Evolutionary conservation across 1,140 invertebrate species (phyloP), one percentile per base, ranked within the genome.

Genomic region (Whitmania pigra): DNA sequence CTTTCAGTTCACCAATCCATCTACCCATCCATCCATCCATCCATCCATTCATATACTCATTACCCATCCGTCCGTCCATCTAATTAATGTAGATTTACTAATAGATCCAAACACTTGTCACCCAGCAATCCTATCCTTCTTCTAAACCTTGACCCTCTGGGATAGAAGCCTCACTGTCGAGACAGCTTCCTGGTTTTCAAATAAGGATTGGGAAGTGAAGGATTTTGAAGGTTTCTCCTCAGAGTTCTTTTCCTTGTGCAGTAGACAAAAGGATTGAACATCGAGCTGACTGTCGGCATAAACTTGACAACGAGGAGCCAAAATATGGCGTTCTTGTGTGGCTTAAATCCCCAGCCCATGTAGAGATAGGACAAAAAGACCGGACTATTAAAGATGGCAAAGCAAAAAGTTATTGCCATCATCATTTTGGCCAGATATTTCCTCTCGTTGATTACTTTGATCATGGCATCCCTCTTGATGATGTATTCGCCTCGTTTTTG

Each of bases 401-500:
- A 73, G 55, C 71, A 72, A 22, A 67, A 31, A 27, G 69, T 36
- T 22, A 73, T 57, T 6, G 53, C 54, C 11, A 71, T 36, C 73
- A 73, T 73, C 69, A 71, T 73, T 18, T 66, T 55, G 27, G 73
- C 73, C 25, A 73, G 73, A 13, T 29, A 68, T 25, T 68, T 68
- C 67, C 67, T 29, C 29, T 68, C 29, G 2, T 68, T 36, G 25
- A 68, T 6, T 20, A 31, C 40, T 36, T 40, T 68, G 29, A 68
- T 27, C 20, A 36, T 68, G 11, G 67, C 22, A 29, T 27, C 67
- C 29, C 27, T n/a, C 15, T 36, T 27, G 67, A 68, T n/a, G 67
- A n/a, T 9, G 27, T 25, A 7, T 7, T 40, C 67, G 22, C 25
- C 36, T 67, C 67, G 67, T 17, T 29, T 36, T 25, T 40, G 29